phyloP scores from a whole-genome alignment of 2,113 vertebrate species.

The Lophius piscatorius region DNA sequence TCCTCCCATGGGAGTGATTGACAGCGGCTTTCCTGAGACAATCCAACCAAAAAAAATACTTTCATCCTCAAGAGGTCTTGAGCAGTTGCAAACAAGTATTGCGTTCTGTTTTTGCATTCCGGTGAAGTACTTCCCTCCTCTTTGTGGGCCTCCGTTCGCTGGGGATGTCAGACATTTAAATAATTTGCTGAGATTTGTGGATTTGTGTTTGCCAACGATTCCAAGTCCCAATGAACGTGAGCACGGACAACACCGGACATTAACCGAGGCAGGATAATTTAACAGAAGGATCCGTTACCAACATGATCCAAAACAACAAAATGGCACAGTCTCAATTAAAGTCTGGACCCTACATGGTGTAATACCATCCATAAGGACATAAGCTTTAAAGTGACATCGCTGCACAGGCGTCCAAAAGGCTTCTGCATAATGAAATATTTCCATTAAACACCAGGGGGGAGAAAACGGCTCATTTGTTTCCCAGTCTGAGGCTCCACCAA shows the following conservation, averaged over 20 bases:
- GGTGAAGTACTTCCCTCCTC: slow-evolving; percentile 28
- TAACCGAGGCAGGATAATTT: slow-evolving; percentile 28
- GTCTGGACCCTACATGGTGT: slow-evolving; percentile 33
- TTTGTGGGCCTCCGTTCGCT: slow-evolving; percentile 38
- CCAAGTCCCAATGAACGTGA: slow-evolving; percentile 32
- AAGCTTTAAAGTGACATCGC: slow-evolving; percentile 33
- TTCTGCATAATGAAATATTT: slow-evolving; percentile 37
- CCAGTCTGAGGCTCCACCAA: slow-evolving; percentile 10
- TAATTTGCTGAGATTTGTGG: slow-evolving; percentile 44
- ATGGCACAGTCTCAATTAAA: slow-evolving; percentile 58
- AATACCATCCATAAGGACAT: slow-evolving; percentile 43
- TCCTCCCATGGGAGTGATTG: slow-evolving; percentile 59
- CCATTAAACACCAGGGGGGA: slow-evolving; percentile 30
- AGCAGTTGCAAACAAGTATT: slow-evolving; percentile 48
- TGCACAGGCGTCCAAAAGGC: slow-evolving; percentile 37
- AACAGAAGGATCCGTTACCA: slow-evolving; percentile 48
- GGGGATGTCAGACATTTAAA: slow-evolving; percentile 50
- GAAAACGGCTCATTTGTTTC: slow-evolving; percentile 39
- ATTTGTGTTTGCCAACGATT: slow-evolving; percentile 32
- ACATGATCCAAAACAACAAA: slow-evolving; percentile 46
- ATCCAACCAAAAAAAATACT: slow-evolving; percentile 51
- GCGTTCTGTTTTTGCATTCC: slow-evolving; percentile 57
- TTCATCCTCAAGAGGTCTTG: slow-evolving; percentile 50
- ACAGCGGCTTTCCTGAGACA: slow-evolving; percentile 56
- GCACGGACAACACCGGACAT: slow-evolving; percentile 33